Conservation (phyloP, 2,888 invertebrate genomes). For the Caenorhabditis sp. region DNA sequence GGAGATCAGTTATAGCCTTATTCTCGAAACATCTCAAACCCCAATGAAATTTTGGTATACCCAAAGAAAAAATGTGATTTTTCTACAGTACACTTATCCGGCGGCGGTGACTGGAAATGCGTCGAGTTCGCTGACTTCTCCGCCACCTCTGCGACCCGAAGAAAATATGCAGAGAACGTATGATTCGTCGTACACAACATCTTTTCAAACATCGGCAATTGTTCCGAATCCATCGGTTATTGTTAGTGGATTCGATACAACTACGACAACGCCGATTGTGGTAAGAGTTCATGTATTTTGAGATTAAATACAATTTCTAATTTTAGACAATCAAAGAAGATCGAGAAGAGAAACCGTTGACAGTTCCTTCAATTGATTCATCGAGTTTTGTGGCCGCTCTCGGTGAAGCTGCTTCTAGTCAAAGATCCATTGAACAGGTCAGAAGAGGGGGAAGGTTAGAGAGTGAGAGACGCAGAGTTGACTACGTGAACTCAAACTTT, state of each 20-base stretch:
- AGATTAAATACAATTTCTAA: too few relatives aligned
- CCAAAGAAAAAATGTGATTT: too few relatives aligned
- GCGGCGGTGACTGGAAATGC: not conserved
- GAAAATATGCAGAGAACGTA: not conserved
- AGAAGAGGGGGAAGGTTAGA: not conserved
- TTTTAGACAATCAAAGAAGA: not conserved
- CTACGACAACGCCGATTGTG: not conserved
- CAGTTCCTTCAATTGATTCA: not conserved
- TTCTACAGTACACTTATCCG: conserved; percentile 14
- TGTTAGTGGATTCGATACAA: not conserved
- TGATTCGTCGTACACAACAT: conserved; percentile 12
- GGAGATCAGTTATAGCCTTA: too few relatives aligned
- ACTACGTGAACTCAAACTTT: too few relatives aligned
- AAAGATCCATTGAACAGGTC: not conserved
- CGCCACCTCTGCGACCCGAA: not conserved
- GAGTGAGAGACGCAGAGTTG: too few relatives aligned
- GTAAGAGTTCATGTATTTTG: too few relatives aligned
- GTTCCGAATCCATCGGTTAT: not conserved
- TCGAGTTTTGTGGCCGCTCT: not conserved
- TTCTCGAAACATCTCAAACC: too few relatives aligned
- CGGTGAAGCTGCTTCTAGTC: not conserved
- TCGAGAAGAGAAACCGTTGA: not conserved
- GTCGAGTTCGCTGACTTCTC: not conserved
- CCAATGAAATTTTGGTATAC: not conserved
- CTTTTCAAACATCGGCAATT: conserved; percentile 10